Conservation (phyloP, 2,113 vertebrate genomes). For the Bagarius yarrelli region DNA sequence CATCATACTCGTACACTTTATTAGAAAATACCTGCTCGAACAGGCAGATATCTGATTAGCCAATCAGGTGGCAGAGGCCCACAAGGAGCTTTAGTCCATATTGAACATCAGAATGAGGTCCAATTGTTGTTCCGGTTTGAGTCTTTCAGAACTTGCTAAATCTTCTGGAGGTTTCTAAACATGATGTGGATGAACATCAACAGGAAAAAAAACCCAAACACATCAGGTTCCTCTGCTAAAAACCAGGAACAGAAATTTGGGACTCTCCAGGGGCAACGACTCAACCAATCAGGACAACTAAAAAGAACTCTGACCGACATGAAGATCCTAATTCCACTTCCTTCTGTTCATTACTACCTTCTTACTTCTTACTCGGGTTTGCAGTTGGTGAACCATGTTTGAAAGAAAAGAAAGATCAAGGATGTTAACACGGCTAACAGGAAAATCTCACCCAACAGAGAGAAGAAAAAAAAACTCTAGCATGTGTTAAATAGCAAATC, state of each 20-base stretch:
- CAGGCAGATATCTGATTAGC: not conserved
- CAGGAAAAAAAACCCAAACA: not conserved
- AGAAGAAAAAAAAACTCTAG: not conserved
- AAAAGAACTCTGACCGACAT: no score
- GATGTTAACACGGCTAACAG: not conserved
- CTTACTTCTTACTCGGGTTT: not conserved
- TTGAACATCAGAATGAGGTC: not conserved
- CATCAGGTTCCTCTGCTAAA: not conserved
- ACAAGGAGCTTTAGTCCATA: not conserved
- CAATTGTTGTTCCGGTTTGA: not conserved
- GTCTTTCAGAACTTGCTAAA: not conserved
- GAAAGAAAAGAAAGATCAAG: not conserved
- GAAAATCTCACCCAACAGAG: not conserved
- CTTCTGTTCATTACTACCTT: not conserved
- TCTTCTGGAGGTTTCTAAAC: not conserved
- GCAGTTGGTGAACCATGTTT: not conserved
- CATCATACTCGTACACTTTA: no score
- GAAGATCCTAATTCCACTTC: not conserved
- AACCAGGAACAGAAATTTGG: not conserved
- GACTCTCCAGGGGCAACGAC: not conserved
- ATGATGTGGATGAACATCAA: not conserved
- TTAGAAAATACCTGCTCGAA: no score
- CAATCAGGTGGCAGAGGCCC: not conserved
- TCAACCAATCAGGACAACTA: no score
- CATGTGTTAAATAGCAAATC: not conserved